Percentiles rank a stretch among this genome's conserved stretches.
Evolutionary conservation across 2,113 vertebrate genomes (phyloP).

Genomic region (Arizona elegans): DNA sequence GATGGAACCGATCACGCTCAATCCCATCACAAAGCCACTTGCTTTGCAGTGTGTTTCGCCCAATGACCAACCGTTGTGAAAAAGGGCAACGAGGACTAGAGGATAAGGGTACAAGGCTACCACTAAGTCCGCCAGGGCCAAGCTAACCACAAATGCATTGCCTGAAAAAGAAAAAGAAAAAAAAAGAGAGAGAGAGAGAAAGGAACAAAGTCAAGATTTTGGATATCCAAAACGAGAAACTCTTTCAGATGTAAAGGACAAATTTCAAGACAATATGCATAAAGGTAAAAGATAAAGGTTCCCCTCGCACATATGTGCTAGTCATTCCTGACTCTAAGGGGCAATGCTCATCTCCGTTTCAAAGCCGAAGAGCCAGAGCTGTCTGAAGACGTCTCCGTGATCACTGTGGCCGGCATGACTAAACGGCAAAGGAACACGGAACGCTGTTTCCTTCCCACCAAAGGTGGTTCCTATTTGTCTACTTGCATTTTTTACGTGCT

Average conservation of each 20-base stretch:
- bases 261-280: neutral
- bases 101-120: conserved; percentile 91
- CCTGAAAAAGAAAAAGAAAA: conserved; percentile 69
- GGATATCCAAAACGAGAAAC: neutral
- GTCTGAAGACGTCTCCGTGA: too few relatives aligned
- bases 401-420: too few relatives aligned
- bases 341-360: too few relatives aligned
- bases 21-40: conserved; percentile 91
- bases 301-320: too few relatives aligned
- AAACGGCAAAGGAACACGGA: too few relatives aligned
- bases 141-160: conserved; percentile 89
- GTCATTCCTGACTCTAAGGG: too few relatives aligned
- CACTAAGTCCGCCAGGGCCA: conserved; percentile 87
- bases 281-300: too few relatives aligned
- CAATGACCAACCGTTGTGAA: conserved; percentile 84
- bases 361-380: too few relatives aligned
- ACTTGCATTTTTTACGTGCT: too few relatives aligned
- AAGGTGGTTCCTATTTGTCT: too few relatives aligned
- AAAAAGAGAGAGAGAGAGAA: neutral
- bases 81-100: conserved; percentile 84
- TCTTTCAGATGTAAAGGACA: neutral
- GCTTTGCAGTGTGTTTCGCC: conserved; percentile 86
- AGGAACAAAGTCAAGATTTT: conserved; percentile 39
- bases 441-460: too few relatives aligned
- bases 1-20: conserved; percentile 89